A percentile compares a stretch with the other conserved stretches of the same genome.
phyloP scores from a whole-genome alignment of 2,797 vertebrate species.

The Amniataba percoides region DNA sequence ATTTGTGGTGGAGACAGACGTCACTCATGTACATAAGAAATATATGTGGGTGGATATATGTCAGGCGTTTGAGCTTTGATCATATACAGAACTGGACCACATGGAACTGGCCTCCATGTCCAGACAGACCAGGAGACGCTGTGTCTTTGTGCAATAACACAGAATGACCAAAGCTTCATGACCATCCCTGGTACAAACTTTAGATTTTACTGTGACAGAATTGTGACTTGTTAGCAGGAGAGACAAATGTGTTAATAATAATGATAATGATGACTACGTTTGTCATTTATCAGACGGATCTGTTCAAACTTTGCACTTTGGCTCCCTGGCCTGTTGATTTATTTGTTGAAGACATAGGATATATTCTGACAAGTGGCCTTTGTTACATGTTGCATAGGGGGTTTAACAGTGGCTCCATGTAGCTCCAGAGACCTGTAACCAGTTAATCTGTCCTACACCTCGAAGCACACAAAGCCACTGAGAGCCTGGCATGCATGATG shows the following conservation, averaged over 20 bases:
- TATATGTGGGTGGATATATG: background rate
- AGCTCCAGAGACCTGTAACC: background rate
- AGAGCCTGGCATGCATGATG: conserved; percentile 8
- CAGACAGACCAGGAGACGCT: conserved; percentile 20
- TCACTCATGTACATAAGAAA: conserved; percentile 18
- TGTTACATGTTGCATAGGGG: background rate
- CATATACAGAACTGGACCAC: conserved; percentile 55
- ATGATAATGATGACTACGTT: background rate
- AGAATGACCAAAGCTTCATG: conserved; percentile 13
- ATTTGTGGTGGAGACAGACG: background rate
- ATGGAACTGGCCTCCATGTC: conserved; percentile 46
- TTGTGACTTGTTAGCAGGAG: background rate
- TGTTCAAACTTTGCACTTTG: background rate
- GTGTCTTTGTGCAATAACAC: conserved; percentile 15
- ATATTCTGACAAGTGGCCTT: background rate
- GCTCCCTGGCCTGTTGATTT: background rate
- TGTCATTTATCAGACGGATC: background rate
- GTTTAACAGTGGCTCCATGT: background rate
- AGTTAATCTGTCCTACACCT: conserved; percentile 10
- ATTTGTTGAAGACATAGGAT: background rate
- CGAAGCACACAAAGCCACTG: conserved; percentile 13
- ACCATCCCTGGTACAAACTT: conserved; percentile 17
- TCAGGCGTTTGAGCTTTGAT: conserved; percentile 40
- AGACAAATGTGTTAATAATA: background rate
- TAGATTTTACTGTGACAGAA: background rate